These are phyloP conservation scores for Caranx melampygus DNA, from an alignment of 2,113 vertebrate genomes.

Conservation along the genomic window DNA sequence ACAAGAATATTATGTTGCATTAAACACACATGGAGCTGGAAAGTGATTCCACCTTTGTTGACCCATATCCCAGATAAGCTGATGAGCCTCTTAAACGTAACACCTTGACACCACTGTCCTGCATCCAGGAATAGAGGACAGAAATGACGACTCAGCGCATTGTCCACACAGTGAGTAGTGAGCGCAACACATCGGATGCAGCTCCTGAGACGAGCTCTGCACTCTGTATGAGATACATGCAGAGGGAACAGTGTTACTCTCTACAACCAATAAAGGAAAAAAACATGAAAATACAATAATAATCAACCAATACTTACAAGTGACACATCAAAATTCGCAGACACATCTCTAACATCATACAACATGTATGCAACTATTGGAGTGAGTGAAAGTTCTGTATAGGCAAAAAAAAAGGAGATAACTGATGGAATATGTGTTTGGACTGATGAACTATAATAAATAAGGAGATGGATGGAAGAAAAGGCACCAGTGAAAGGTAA, in stretches of 20 bases:
- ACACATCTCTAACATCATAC: not conserved
- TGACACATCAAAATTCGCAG: not conserved
- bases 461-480: not conserved
- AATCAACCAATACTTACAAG: not conserved
- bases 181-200: slow-evolving; percentile 16
- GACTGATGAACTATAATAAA: slow-evolving; percentile 12
- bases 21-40: not conserved
- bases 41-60: slow-evolving; percentile 81
- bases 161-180: slow-evolving; percentile 15
- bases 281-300: not conserved
- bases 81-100: slow-evolving; percentile 87
- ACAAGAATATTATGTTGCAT: not conserved
- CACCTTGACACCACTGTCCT: slow-evolving; percentile 78
- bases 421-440: slow-evolving; percentile 6
- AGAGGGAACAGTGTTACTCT: not conserved
- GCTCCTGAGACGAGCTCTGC: not conserved
- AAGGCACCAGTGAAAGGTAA: not conserved
- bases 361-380: not conserved
- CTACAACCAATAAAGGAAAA: not conserved
- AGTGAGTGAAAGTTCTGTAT: not conserved
- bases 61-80: slow-evolving; percentile 88
- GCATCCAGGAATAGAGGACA: slow-evolving; percentile 75
- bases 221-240: not conserved
- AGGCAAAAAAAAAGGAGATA: not conserved
- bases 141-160: slow-evolving; percentile 69